Base-by-base conservation (phyloP, 2,888 invertebrate species). In the Drosophila vallismaia region DNA sequence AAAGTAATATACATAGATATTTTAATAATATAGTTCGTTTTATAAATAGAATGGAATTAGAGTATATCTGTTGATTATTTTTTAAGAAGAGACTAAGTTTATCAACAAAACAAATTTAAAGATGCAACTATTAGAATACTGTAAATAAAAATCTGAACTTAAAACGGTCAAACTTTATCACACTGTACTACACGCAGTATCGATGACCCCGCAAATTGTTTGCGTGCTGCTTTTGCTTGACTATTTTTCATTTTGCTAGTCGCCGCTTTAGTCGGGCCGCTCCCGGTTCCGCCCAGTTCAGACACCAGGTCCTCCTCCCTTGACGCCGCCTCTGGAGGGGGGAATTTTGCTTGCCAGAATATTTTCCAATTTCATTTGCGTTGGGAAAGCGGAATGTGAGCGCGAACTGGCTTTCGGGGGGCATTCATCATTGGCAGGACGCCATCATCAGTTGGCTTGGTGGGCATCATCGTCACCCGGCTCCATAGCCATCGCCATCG, bases 311-410 rank as follows among this genome's bases (percentile, higher is more conserved):
- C 10, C 10, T 9, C 44, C 19, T 9, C 12, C 19, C n/a, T 8
- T 26, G 6, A 3, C 12, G 1, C 8, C 26, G 1, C 7, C 57
- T 36, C 62, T 59, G 19, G 28, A 28, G 28, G 75, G 68, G 58
- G 75, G 68, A 50, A 74, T 87, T 83, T 87, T 86, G 86, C 77
- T 74, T 66, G 79, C 88, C 82, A 77, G 76, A 83, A 78, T 76
- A 85, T 86, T 85, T 85, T 85, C 84, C 88, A 85, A 85, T 85
- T 85, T 85, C 84, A 85, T 86, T 88, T 85, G 86, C 70, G 88
- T 75, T 82, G 62, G 72, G 69, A 69, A 79, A 74, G 83, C 80
- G 88, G 86, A 85, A 85, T 88, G 72, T 79, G 77, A 71, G 57
- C 78, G 80, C 76, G 66, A 63, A 79, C 57, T 55, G 68, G 76